Evolutionary conservation across 2,113 vertebrate species (phyloP).

Genomic region (cattle (Bos taurus)): ARS-UCD2.0 NC_037341.1:41311501-41312000

Average conservation of each 20-base stretch:
- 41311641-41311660: not conserved
- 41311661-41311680: not conserved
- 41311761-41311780: not conserved
- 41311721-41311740: not conserved
- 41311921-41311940: too few relatives aligned
- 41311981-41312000: too few relatives aligned
- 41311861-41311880: too few relatives aligned
- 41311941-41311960: too few relatives aligned
- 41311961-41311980: too few relatives aligned
- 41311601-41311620: not conserved
- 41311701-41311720: not conserved
- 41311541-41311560: not conserved
- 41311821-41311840: too few relatives aligned
- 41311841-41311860: too few relatives aligned
- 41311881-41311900: too few relatives aligned
- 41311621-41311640: not conserved
- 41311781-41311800: not conserved
- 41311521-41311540: not conserved
- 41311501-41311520: not conserved
- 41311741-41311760: not conserved
- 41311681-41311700: not conserved
- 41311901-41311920: too few relatives aligned
- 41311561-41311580: not conserved
- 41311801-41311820: too few relatives aligned
- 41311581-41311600: not conserved